Evolutionary conservation across 2,797 vertebrate genomes (phyloP), one percentile per base, ranked within the genome.

Genomic region (Scolopax bukidnonensis): DNA sequence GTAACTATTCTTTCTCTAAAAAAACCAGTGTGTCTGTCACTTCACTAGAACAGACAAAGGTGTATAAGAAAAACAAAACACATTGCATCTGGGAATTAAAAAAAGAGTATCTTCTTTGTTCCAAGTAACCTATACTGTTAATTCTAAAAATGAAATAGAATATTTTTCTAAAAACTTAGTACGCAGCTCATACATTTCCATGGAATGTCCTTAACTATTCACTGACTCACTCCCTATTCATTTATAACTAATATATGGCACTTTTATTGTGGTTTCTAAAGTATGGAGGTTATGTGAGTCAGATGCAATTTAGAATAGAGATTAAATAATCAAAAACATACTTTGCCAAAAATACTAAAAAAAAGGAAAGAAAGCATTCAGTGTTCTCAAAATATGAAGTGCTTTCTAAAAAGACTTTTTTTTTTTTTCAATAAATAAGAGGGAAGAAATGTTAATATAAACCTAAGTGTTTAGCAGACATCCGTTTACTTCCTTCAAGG

Each of bases 261-360:
- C 89, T 97, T 98, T 96, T 97, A 92, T 97, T 98, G 97, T 97
- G 96, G 94, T 97, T 97, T 95, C 63, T 96, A 43, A 96, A 97
- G 82, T 96, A 95, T 96, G 95, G 95, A 97, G 96, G 90, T 97
- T 97, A 96, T 89, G 69, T 96, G 93, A 97, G 90, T 96, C 95
- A 97, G 88, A 91, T 95, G 73, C 84, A 97, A 92, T 97, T 98
- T 92, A 96, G 94, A 97, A 96, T 93, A 94, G 96, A 97, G 86
- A 97, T 98, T 97, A 96, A 98, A 95, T 97, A 97, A 97, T 98
- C 93, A 97, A 96, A 97, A 96, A 75, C 51, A 93, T 91, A 41
- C 74, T 97, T 96, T 96, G 78, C 93, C 93, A 84, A 96, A 98
- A 97, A 96, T 93, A 92, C 38, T 86, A 32, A 33, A 70, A 85